phyloP scores from a whole-genome alignment of 2,888 invertebrate species.

The Agonopterix subpropinquella region DNA sequence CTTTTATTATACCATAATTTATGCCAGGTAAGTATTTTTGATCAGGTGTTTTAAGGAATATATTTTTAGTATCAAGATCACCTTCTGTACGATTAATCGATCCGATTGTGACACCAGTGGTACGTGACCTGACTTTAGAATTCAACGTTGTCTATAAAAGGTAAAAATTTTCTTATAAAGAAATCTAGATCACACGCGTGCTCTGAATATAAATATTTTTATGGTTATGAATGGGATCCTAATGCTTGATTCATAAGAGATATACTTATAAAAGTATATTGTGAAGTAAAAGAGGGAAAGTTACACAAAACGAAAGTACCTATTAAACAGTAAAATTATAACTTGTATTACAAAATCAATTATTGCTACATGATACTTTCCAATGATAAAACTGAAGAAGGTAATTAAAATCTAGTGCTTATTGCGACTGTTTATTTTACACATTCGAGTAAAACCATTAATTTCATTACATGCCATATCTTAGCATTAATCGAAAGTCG shows the following conservation, averaged over 20 bases:
- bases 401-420: conserved; percentile 3
- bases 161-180: conserved; percentile 16
- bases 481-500: too few relatives aligned
- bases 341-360: conserved; percentile 6
- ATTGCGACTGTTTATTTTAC: conserved; percentile 1
- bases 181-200: conserved; percentile 12
- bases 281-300: not conserved
- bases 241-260: not conserved
- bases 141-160: conserved; percentile 15
- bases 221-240: too few relatives aligned
- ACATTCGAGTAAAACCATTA: too few relatives aligned
- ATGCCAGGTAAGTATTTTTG: not conserved
- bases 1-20: not conserved
- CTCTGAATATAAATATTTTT: not conserved
- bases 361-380: conserved; percentile 7
- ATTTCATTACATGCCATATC: too few relatives aligned
- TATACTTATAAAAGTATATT: not conserved
- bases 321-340: conserved; percentile 3
- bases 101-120: conserved; percentile 24
- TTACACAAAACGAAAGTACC: not conserved
- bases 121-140: conserved; percentile 24
- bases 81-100: conserved; percentile 26
- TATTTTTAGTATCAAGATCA: conserved; percentile 11
- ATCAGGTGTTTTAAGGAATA: not conserved
- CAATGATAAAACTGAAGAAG: conserved; percentile 2